Evolutionary conservation across 2,888 invertebrate genomes (phyloP).

Genomic region (Rhingia campestris): DNA sequence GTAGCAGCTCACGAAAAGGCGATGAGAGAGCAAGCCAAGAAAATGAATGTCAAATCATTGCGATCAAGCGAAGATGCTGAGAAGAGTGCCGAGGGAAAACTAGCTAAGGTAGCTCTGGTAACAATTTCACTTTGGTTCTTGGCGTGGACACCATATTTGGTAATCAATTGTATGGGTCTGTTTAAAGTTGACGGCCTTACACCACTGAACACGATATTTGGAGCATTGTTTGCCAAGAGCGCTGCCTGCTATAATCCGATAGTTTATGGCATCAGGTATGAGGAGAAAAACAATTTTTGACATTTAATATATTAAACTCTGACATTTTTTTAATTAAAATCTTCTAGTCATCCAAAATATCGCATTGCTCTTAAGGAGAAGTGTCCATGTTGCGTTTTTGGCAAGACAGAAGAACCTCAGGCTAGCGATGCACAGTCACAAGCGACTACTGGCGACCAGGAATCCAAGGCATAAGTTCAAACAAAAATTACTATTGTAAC

Average conservation of each 20-base stretch:
- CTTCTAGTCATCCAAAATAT: constrained; percentile 85
- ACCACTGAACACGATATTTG: constrained; percentile 93
- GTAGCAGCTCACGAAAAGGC: constrained; percentile 92
- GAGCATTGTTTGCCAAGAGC: constrained; percentile 95
- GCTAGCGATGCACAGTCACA: constrained; percentile 80
- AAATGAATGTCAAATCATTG: constrained; percentile 95
- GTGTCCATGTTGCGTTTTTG: constrained; percentile 85
- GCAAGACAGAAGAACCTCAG: constrained; percentile 81
- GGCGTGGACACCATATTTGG: constrained; percentile 95
- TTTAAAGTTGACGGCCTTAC: constrained; percentile 89
- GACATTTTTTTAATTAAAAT: not conserved
- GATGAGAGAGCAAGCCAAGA: constrained; percentile 95
- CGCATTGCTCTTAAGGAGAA: constrained; percentile 85
- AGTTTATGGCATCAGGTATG: constrained; percentile 93
- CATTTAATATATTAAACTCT: not conserved
- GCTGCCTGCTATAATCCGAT: constrained; percentile 95
- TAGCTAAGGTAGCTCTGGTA: constrained; percentile 95
- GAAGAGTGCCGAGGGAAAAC: constrained; percentile 92
- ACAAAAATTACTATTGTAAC: not conserved
- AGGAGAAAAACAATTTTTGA: not conserved
- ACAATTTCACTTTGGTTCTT: constrained; percentile 95
- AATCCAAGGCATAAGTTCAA: constrained; percentile 81
- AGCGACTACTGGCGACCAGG: constrained; percentile 80
- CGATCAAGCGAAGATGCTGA: constrained; percentile 90
- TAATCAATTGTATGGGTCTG: constrained; percentile 91